These are phyloP conservation scores for Lacerta agilis DNA, from an alignment of 2,797 vertebrate genomes.

Conservation along the genomic window DNA sequence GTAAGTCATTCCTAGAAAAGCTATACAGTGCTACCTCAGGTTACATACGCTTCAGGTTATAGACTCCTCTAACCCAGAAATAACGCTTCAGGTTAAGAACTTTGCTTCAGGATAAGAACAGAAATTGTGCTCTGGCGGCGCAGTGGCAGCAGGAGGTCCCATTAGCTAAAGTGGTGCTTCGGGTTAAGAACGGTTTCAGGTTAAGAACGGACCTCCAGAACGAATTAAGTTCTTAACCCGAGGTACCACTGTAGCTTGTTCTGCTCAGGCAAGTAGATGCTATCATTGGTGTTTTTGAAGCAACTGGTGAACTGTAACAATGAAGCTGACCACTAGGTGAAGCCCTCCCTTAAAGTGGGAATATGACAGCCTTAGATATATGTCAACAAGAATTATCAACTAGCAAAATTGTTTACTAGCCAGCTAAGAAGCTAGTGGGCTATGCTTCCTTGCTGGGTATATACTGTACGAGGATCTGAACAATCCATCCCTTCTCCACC, in stretches of 20 bases:
- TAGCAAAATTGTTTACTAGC: not conserved
- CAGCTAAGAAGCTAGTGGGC: not conserved
- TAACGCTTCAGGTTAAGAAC: no score
- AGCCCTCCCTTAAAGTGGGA: not conserved
- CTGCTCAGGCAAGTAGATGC: not conserved
- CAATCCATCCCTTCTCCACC: not conserved
- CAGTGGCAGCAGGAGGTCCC: no score
- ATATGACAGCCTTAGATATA: not conserved
- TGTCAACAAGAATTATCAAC: not conserved
- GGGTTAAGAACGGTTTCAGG: no score
- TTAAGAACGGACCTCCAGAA: no score
- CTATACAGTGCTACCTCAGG: no score
- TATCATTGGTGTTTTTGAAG: not conserved
- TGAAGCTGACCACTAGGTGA: not conserved
- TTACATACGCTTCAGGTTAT: no score
- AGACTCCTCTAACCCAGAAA: no score
- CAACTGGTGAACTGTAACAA: not conserved
- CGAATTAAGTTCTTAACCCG: no score
- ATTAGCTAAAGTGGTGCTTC: no score
- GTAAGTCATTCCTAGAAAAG: not conserved
- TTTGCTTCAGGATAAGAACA: no score
- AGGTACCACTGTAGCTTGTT: not conserved
- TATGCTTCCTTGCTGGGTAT: not conserved
- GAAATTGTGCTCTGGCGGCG: no score
- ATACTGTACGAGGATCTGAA: not conserved